Base-by-base conservation (phyloP, 2,113 vertebrate species). In the Panthera tigris region DNA sequence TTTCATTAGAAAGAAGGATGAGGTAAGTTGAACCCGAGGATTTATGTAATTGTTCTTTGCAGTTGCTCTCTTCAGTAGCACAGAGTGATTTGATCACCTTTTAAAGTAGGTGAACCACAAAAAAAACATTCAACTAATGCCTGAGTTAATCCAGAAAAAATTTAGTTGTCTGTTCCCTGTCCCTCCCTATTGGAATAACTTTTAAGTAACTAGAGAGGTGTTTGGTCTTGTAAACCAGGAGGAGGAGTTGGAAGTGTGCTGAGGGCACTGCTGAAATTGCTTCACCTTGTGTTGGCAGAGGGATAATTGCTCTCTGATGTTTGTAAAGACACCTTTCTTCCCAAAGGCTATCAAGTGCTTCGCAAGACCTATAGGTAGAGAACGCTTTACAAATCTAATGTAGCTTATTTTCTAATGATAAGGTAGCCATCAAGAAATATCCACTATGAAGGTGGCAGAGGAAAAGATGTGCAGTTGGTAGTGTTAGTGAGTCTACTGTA, bases 101-200 rank as follows among this genome's bases (percentile, higher is more conserved):
- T 97, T 95, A 97, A 78, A 98, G 85, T 97, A 97, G 97, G 93
- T 95, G 93, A 97, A 90, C 97, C 96, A 97, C 96, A 96, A 73
- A 96, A 96, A 96, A 97, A 96, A 91, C 82, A 79, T 97, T 98
- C 87, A 94, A 81, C 95, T 94, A 91, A 94, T 95, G 91, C 96
- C 97, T 97, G 96, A 97, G 93, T 97, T 98, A 97, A 98, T 97
- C 89, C 91, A 97, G 92, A 97, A 98, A 98, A 96, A 97, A 96
- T 93, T 91, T 94, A 93, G 82, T 73, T 91, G 93, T 86, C 96
- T 97, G 80, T 31, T 96, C 33, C 55, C 29, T 84, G 89, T 95
- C 89, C 88, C 79, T 94, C 92, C 91, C 91, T 89, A 41, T 39
- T 97, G 93, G 76, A 97, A 93, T 83, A 78, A 92, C 68, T 93